Evolutionary conservation across 2,113 vertebrate species (phyloP).

Genomic region (Sturnus vulgaris): DNA sequence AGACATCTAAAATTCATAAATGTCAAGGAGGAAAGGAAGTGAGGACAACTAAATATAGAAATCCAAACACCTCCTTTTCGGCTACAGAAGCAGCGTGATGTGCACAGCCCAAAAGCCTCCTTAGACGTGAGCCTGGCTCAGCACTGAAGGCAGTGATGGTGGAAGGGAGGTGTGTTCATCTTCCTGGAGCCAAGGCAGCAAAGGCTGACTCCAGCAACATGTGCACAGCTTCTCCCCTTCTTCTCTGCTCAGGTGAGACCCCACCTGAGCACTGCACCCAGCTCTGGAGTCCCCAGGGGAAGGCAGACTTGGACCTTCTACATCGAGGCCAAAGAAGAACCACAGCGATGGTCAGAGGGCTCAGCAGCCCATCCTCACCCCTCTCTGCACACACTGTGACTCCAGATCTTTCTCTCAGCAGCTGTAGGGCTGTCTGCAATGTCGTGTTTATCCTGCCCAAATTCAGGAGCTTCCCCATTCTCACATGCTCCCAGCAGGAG

Average conservation of each 20-base stretch:
- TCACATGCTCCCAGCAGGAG: not conserved
- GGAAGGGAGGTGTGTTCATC: not conserved
- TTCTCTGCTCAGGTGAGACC: not conserved
- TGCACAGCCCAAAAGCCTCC: not conserved
- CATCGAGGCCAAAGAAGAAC: not conserved
- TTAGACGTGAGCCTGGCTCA: not conserved
- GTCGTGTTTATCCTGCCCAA: not conserved
- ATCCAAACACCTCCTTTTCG: not conserved
- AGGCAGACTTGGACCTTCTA: not conserved
- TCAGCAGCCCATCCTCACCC: not conserved
- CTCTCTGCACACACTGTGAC: not conserved
- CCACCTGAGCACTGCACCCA: not conserved
- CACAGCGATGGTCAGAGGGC: not conserved
- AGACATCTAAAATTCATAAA: conserved; percentile 49
- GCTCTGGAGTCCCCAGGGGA: not conserved
- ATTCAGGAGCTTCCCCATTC: not conserved
- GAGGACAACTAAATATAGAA: conserved; percentile 29
- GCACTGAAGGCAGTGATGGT: not conserved
- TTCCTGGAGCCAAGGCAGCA: not conserved
- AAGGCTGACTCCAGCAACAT: not conserved
- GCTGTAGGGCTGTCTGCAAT: not conserved
- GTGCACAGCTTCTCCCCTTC: not conserved
- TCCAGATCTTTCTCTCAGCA: not conserved
- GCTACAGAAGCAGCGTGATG: not conserved
- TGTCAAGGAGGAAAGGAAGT: conserved; percentile 31